phyloP scores from a whole-genome alignment of 2,113 vertebrate species.

The Dasyornis broadbenti region DNA sequence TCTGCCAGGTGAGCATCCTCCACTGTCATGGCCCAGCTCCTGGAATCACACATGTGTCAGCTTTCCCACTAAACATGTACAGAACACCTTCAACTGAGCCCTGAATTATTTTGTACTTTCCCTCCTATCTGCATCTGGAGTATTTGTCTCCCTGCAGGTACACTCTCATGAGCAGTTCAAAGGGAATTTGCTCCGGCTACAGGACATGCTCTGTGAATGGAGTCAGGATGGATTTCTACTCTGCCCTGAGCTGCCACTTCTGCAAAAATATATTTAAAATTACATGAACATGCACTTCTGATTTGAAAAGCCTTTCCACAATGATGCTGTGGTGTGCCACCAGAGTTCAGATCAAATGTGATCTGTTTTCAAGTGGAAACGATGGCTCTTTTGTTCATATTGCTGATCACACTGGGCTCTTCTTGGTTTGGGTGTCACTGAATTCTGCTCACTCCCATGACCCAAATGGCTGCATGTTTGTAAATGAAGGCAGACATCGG shows the following conservation, averaged over 20 bases:
- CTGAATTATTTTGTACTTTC: background rate
- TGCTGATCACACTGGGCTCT: background rate
- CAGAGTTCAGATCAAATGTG: background rate
- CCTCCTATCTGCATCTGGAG: background rate
- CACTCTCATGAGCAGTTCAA: background rate
- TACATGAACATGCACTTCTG: background rate
- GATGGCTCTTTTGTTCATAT: background rate
- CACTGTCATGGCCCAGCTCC: background rate
- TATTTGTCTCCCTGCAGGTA: background rate
- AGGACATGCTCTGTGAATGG: background rate
- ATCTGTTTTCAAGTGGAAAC: background rate
- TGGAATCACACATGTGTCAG: background rate
- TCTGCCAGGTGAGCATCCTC: background rate
- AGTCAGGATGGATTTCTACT: background rate
- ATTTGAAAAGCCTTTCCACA: background rate
- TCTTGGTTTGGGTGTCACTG: background rate
- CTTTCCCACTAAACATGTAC: background rate
- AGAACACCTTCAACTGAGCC: background rate
- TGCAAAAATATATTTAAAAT: background rate
- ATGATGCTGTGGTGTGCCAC: background rate
- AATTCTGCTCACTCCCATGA: background rate
- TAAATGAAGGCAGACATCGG: background rate
- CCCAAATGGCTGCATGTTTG: background rate
- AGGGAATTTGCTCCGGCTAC: background rate
- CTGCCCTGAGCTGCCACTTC: background rate